A percentile compares a stretch with the other conserved stretches of the same genome.
Evolutionary conservation across 2,888 invertebrate species (phyloP).

Genomic region (Spatulosminthurus flaviceps): DNA sequence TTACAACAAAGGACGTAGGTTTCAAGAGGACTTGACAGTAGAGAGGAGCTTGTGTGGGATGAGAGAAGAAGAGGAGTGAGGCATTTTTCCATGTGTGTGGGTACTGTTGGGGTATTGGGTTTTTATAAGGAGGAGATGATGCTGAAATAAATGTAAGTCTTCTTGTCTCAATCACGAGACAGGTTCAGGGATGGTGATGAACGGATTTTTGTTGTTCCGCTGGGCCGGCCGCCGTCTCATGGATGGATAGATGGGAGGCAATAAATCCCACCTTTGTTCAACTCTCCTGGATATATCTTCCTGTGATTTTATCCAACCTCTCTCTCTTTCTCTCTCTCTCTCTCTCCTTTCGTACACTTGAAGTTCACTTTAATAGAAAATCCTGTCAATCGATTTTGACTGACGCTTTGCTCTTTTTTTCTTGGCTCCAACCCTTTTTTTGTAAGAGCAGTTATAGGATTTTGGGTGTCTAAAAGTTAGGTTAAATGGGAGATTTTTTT

Average conservation of each 20-base stretch:
- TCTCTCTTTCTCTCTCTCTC: constrained; percentile 16
- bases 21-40: constrained; percentile 19
- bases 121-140: constrained; percentile 27
- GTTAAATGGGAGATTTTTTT: background rate
- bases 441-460: background rate
- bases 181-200: constrained; percentile 55
- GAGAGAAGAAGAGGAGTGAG: background rate
- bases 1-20: constrained; percentile 11
- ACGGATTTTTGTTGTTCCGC: constrained; percentile 54
- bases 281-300: constrained; percentile 35
- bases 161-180: constrained; percentile 55
- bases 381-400: constrained; percentile 47
- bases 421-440: background rate
- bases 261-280: constrained; percentile 62
- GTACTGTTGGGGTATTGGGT: background rate
- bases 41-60: background rate
- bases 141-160: constrained; percentile 54
- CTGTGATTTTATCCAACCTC: constrained; percentile 13
- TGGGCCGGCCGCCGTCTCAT: constrained; percentile 32
- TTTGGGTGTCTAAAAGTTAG: background rate
- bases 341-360: constrained; percentile 21
- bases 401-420: background rate
- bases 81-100: constrained; percentile 7
- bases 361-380: constrained; percentile 47
- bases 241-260: constrained; percentile 56